Percentiles rank a stretch among this genome's conserved stretches.
These are phyloP conservation scores for Schizotus pectinicornis DNA, from an alignment of 2,888 invertebrate genomes.

Conservation along the genomic window DNA sequence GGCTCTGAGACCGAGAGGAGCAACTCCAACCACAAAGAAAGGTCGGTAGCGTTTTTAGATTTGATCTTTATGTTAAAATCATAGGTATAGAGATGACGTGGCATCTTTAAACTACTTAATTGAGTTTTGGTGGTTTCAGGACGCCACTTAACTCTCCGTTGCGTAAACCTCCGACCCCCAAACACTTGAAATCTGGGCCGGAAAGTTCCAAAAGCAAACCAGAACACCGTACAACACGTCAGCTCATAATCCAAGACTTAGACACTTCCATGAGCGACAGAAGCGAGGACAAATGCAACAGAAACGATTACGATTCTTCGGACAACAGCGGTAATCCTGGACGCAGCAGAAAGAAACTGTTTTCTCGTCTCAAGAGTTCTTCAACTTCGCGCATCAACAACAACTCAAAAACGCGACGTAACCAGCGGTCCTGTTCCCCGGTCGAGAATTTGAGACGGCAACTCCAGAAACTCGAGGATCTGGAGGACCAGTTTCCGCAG, in stretches of 20 bases:
- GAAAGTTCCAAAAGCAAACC: slow-evolving; percentile 56
- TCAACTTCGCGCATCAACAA: slow-evolving; percentile 73
- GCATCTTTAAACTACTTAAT: background rate
- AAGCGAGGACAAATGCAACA: slow-evolving; percentile 53
- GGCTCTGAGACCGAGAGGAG: slow-evolving; percentile 83
- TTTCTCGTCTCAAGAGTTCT: slow-evolving; percentile 73
- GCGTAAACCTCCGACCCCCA: slow-evolving; percentile 50
- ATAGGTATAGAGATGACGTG: background rate
- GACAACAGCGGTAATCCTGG: slow-evolving; percentile 61
- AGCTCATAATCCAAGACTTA: slow-evolving; percentile 54
- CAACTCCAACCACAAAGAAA: slow-evolving; percentile 68
- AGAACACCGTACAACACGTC: slow-evolving; percentile 50
- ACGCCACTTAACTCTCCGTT: slow-evolving; percentile 42
- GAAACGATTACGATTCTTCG: slow-evolving; percentile 60
- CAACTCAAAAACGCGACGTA: slow-evolving; percentile 32
- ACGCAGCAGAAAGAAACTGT: slow-evolving; percentile 69
- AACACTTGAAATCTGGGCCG: slow-evolving; percentile 49
- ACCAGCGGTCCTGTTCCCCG: slow-evolving; percentile 70
- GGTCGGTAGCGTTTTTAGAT: slow-evolving; percentile 32
- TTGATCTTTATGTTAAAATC: background rate
- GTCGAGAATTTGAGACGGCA: slow-evolving; percentile 82
- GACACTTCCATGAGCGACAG: slow-evolving; percentile 60
- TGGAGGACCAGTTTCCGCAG: slow-evolving; percentile 81
- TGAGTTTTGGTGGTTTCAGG: slow-evolving; percentile 23
- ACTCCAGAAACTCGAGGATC: slow-evolving; percentile 78